phyloP scores from a whole-genome alignment of 2,113 vertebrate species.

The Sprattus sprattus region DNA sequence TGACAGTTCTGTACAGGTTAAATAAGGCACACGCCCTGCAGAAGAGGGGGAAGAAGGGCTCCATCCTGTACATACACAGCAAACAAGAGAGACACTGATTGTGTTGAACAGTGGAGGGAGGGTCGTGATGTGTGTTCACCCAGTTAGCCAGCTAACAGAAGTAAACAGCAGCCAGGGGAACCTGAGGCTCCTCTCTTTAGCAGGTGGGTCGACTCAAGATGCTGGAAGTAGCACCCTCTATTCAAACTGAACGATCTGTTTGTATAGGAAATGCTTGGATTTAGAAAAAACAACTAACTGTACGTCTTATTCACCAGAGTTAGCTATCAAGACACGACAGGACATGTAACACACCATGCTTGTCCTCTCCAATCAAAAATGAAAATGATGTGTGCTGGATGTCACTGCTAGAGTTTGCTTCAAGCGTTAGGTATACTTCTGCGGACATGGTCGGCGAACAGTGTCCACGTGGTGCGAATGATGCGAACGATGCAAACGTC shows the following conservation, averaged over 20 bases:
- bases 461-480: too few species aligned
- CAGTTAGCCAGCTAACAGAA: neutral
- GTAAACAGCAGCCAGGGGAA: slow-evolving; percentile 25
- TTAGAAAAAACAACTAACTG: neutral
- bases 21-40: slow-evolving; percentile 82
- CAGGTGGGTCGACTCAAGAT: neutral
- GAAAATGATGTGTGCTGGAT: neutral
- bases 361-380: neutral
- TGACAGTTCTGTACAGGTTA: slow-evolving; percentile 78
- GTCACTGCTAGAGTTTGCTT: neutral
- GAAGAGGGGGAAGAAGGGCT: slow-evolving; percentile 53
- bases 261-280: neutral
- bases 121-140: slow-evolving; percentile 70
- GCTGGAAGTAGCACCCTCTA: neutral
- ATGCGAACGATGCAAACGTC: too few species aligned
- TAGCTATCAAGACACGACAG: neutral
- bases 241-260: neutral
- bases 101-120: slow-evolving; percentile 80
- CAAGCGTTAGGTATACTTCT: too few species aligned
- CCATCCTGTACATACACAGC: slow-evolving; percentile 37
- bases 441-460: too few species aligned
- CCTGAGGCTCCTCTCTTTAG: neutral
- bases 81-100: slow-evolving; percentile 23
- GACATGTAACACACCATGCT: neutral
- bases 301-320: neutral